A percentile compares a stretch with the other conserved stretches of the same genome.
These are phyloP conservation scores for Ictalurus furcatus DNA, from an alignment of 2,113 vertebrate species.

Conservation along the genomic window DNA sequence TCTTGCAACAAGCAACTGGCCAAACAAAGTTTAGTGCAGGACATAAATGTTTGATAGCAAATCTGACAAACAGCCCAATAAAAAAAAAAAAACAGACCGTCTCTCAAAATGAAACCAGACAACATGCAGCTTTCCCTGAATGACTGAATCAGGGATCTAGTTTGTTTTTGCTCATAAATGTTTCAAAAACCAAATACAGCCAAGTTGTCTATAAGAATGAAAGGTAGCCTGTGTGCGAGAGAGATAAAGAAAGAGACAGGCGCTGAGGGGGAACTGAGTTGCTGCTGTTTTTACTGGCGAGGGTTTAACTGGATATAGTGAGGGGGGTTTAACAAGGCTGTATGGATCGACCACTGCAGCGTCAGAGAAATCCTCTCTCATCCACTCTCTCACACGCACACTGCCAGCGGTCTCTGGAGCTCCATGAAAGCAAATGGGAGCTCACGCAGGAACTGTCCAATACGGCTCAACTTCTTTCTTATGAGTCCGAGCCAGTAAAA, in stretches of 20 bases:
- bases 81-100: neutral
- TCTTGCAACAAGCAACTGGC: neutral
- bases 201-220: neutral
- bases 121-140: neutral
- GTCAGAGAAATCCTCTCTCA: slow-evolving; percentile 43
- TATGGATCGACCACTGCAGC: slow-evolving; percentile 59
- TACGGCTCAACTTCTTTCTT: slow-evolving; percentile 59
- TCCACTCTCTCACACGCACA: slow-evolving; percentile 14
- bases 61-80: neutral
- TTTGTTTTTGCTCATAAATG: neutral
- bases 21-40: slow-evolving; percentile 9
- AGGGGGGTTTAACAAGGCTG: slow-evolving; percentile 61
- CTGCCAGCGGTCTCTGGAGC: slow-evolving; percentile 11
- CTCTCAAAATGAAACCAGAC: slow-evolving; percentile 12
- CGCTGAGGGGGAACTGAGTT: neutral
- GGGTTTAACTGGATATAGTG: slow-evolving; percentile 28
- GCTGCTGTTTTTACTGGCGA: slow-evolving; percentile 59
- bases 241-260: neutral
- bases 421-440: slow-evolving; percentile 36
- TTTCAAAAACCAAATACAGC: neutral
- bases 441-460: slow-evolving; percentile 53
- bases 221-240: neutral
- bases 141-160: neutral
- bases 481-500: slow-evolving; percentile 56
- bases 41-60: neutral